These are phyloP conservation scores for Paralichthys olivaceus DNA, from an alignment of 2,113 vertebrate genomes.

Conservation along the genomic window DNA sequence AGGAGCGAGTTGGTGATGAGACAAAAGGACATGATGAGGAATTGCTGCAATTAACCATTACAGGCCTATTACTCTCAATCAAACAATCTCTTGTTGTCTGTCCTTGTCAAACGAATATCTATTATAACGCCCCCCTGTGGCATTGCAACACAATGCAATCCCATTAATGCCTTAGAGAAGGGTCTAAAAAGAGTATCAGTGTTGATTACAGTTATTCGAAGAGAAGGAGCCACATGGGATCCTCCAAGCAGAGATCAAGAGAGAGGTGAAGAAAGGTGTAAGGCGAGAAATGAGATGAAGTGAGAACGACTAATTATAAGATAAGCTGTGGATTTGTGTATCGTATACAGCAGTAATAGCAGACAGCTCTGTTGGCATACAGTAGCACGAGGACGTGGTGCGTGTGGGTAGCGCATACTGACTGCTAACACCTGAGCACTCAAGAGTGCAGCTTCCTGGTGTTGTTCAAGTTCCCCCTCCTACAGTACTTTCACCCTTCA, in stretches of 20 bases:
- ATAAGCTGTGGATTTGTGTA: conserved; percentile 20
- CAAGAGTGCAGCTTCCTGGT: conserved; percentile 43
- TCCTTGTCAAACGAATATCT: conserved; percentile 73
- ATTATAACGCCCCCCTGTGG: conserved; percentile 60
- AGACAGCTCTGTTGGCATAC: conserved; percentile 1
- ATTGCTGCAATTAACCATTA: conserved; percentile 68
- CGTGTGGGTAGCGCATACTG: conserved; percentile 9
- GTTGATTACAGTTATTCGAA: conserved; percentile 76
- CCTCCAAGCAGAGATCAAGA: conserved; percentile 27
- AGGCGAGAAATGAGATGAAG: conserved; percentile 44
- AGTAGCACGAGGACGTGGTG: conserved; percentile 39
- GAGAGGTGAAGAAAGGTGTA: conserved; percentile 51
- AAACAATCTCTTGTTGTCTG: conserved; percentile 63
- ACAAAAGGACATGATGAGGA: conserved; percentile 70
- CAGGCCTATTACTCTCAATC: conserved; percentile 72
- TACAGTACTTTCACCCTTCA: conserved; percentile 49
- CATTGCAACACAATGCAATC: conserved; percentile 70
- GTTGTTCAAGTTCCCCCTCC: conserved; percentile 45
- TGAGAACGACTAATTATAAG: conserved; percentile 44
- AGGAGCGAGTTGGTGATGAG: conserved; percentile 54
- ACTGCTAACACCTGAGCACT: conserved; percentile 46
- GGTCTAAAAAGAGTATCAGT: conserved; percentile 57
- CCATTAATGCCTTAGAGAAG: conserved; percentile 68
- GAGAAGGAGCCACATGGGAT: conserved; percentile 48
- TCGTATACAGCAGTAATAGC: conserved; percentile 27